Evolutionary conservation across 92 coral and sea anemone genomes (phyloP).

Genomic region (Bergia puertoricense): DNA sequence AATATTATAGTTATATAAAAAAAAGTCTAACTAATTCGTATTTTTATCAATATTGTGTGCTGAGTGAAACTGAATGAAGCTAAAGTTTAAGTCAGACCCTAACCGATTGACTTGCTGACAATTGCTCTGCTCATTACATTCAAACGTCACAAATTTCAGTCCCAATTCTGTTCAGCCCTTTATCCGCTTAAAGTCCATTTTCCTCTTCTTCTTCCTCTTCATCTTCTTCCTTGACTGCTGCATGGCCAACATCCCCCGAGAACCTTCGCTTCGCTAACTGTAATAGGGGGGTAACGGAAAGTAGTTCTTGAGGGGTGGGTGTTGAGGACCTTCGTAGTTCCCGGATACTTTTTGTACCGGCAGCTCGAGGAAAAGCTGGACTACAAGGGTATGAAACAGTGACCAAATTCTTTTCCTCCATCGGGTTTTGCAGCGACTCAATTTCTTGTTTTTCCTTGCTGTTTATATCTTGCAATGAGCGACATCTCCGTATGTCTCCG

Average conservation of each 20-base stretch:
- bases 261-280: slow-evolving; percentile 20
- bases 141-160: background rate
- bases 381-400: slow-evolving; percentile 23
- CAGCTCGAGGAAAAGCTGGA: background rate
- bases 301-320: slow-evolving; percentile 35
- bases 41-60: no score
- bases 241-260: slow-evolving; percentile 32
- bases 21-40: no score
- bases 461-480: slow-evolving; percentile 28
- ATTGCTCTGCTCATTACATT: background rate
- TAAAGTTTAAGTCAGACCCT: no score
- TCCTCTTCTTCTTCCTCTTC: slow-evolving; percentile 17
- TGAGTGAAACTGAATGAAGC: no score
- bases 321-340: slow-evolving; percentile 36
- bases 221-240: slow-evolving; percentile 20
- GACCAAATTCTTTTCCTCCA: background rate
- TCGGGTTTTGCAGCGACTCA: background rate
- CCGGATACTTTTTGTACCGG: slow-evolving; percentile 13
- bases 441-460: background rate
- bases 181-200: background rate
- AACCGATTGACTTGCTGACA: no score
- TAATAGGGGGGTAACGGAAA: slow-evolving; percentile 36
- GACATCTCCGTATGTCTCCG: slow-evolving; percentile 25
- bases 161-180: background rate
- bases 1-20: no score